Base-by-base conservation (phyloP, 2,888 invertebrate species). In the Coenonympha glycerion region DNA sequence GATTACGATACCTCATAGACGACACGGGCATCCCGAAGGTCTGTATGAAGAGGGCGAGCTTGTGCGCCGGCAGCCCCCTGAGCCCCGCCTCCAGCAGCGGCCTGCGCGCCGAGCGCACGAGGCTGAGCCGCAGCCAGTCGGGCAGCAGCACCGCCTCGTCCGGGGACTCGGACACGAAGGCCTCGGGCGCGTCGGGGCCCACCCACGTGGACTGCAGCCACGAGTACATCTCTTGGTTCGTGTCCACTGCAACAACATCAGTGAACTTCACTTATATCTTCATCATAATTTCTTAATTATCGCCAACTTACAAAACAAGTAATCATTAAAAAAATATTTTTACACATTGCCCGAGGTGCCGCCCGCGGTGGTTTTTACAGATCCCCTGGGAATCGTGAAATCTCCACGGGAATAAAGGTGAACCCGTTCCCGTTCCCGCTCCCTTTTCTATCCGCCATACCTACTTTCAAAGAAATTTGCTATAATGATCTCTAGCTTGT, bases 1-100 rank as follows among this genome's bases (percentile, higher is more conserved):
- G n/a, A n/a, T n/a, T n/a, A n/a, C n/a, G n/a, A n/a, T n/a, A 92
- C 79, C 93, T 95, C 92, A 96, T 95, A 0, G 95, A 93, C 46
- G 90, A 88, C 0, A 96, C 93, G 0, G 98, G 98, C 68, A 98
- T 95, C 18, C 98, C 98, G 76, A 98, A 98, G 6, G 96, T 97
- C 79, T 98, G 98, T 47, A 98, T 95, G 76, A 97, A 98, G 6
- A 98, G 86, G 6, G 98, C 93, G 46, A 98, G 88, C 74, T 98
- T 97, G 48, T 93, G 91, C 0, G 96, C 94, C 45, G 96, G 95
- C 55, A 98, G 82, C 61, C 95, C 95, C 45, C 92, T 89, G 22
- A 98, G 88, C 0, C 96, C 97, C 0, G 95, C 95, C 64, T 95
- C 94, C 22, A 98, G 92, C 19, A 98, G 86, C 39, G 92, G 86